phyloP scores from a whole-genome alignment of 2,888 invertebrate species.

The Ennomos erosarius region DNA sequence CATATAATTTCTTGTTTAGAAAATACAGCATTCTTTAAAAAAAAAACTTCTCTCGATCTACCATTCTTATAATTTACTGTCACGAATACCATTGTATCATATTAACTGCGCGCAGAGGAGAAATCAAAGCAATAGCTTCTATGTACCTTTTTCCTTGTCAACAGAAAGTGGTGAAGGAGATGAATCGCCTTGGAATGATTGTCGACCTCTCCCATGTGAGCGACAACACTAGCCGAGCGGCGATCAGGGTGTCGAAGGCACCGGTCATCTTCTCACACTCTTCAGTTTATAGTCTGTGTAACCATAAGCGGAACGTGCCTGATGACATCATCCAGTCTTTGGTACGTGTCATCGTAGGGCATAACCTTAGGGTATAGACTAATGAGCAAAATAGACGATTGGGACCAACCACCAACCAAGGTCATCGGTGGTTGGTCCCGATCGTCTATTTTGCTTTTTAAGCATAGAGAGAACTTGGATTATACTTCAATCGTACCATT shows the following conservation, averaged over 20 bases:
- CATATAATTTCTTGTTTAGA: too few relatives aligned
- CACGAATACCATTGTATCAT: too few relatives aligned
- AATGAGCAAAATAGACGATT: too few relatives aligned
- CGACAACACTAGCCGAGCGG: constrained; percentile 88
- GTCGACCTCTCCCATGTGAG: constrained; percentile 91
- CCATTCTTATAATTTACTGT: too few relatives aligned
- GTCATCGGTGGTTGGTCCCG: too few relatives aligned
- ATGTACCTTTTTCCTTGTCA: constrained; percentile 42
- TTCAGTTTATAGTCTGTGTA: constrained; percentile 89
- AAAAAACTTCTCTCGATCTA: too few relatives aligned
- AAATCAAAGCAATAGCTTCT: background rate
- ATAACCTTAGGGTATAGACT: too few relatives aligned
- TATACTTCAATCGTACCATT: too few relatives aligned
- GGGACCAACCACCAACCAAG: too few relatives aligned
- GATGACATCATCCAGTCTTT: constrained; percentile 87
- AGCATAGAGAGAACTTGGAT: too few relatives aligned
- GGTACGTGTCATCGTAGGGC: constrained; percentile 61
- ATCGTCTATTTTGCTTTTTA: too few relatives aligned
- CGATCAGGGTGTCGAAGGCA: constrained; percentile 87
- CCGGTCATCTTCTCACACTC: constrained; percentile 93
- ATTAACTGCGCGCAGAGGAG: background rate
- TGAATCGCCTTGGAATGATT: constrained; percentile 93
- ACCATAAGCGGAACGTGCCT: constrained; percentile 89
- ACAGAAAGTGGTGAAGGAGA: constrained; percentile 89
- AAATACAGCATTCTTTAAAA: too few relatives aligned